Evolutionary conservation across 2,113 vertebrate species (phyloP), one percentile per base, ranked within the genome.

Genomic region (Daboia siamensis): DNA sequence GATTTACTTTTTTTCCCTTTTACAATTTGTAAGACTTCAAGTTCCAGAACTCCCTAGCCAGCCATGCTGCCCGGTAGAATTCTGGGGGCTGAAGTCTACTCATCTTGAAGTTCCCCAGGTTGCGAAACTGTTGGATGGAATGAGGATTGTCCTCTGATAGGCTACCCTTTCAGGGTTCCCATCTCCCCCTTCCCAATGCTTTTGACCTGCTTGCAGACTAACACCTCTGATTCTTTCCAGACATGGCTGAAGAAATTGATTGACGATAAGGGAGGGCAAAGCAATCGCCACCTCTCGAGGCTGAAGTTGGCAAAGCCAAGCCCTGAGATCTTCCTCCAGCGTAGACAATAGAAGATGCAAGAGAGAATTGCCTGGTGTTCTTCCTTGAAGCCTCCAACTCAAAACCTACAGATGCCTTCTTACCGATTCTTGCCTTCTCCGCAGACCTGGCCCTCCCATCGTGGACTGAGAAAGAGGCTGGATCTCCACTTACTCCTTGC

Each of bases 231-330:
- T 7, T 20, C 6, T 39, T 89, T 74, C 9, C 64, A 97, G 97
- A 93, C 13, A 89, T 51, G 0, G 96, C 96, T 33, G 95, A 96
- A 93, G 96, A 97, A 84, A 95, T 97, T 1, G 95, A 95, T 93
- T 97, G 95, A 97, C 0, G 0, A 61, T 69, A 64, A 61, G 26
- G 92, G 87, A 51, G 84, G 24, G 80, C 52, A 33, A 23, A 5
- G 21, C 87, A 85, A 10, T 55, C 3, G 61, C 10, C 12, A 20
- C 3, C 0, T 80, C 61, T 21, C 24, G 57, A 91, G 91, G 74
- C 55, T 55, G 26, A 24, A 20, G 59, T 86, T 88, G 85, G 57
- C 91, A 0, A 0, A 0, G 89, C 17, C 48, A 48, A 20, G 12
- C 2, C 46, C 11, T 4, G 23, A 21, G 51, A 24, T 12, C 33